Evolutionary conservation across 2,888 invertebrate genomes (phyloP).

Genomic region (Plagiodera versicolora): DNA sequence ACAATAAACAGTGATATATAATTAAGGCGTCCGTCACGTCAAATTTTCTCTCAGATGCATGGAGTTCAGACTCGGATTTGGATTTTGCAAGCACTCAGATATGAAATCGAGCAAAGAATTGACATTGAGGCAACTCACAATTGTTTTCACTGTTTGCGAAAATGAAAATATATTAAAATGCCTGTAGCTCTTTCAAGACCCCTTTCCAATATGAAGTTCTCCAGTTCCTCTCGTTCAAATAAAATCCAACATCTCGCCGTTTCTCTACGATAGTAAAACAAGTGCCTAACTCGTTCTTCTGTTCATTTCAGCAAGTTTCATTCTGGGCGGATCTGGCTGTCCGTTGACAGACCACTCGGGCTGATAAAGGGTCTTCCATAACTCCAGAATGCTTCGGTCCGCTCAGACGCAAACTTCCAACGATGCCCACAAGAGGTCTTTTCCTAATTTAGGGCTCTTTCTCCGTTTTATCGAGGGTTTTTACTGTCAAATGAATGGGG

Average conservation of each 20-base stretch:
- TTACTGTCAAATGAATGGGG: slow-evolving; percentile 23
- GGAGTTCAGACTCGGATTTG: too few relatives aligned
- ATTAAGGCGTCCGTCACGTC: too few relatives aligned
- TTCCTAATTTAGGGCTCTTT: slow-evolving; percentile 25
- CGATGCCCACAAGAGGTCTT: slow-evolving; percentile 21
- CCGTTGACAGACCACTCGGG: slow-evolving; percentile 44
- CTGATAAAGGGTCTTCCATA: slow-evolving; percentile 45
- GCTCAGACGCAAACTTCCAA: slow-evolving; percentile 22
- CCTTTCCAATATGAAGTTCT: too few relatives aligned
- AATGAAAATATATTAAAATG: too few relatives aligned
- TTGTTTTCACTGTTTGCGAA: too few relatives aligned
- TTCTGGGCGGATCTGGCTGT: slow-evolving; percentile 26
- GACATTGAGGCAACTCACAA: too few relatives aligned
- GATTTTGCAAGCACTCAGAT: too few relatives aligned
- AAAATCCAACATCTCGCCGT: not conserved
- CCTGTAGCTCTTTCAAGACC: too few relatives aligned
- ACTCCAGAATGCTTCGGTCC: slow-evolving; percentile 39
- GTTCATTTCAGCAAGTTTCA: slow-evolving; percentile 25
- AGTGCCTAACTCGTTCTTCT: slow-evolving; percentile 18
- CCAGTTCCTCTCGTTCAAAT: not conserved
- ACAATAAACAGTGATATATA: too few relatives aligned
- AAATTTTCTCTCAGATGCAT: too few relatives aligned
- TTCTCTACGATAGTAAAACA: not conserved
- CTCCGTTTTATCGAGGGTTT: slow-evolving; percentile 18
- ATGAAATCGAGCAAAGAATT: too few relatives aligned